Evolutionary conservation across 1,140 invertebrate species (phyloP).

Genomic region (Drosophila littoralis): DNA sequence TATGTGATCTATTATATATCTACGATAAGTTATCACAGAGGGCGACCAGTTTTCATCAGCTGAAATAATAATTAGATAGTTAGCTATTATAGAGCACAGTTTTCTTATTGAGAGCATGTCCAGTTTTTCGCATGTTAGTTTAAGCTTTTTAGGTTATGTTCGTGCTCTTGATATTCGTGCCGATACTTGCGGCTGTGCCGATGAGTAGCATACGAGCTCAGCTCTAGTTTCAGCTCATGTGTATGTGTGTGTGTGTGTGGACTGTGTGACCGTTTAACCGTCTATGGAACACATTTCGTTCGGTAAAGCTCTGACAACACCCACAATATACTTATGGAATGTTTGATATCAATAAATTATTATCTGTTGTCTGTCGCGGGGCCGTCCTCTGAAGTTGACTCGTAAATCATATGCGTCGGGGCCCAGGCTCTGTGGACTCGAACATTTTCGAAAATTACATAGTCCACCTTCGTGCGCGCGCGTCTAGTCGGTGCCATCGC

Average conservation of each 20-base stretch:
- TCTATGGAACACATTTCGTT: slow-evolving; percentile 10
- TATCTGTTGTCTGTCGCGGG: slow-evolving; percentile 64
- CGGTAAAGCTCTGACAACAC: slow-evolving; percentile 20
- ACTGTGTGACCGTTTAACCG: slow-evolving; percentile 15
- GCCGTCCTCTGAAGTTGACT: slow-evolving; percentile 43
- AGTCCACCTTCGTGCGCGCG: slow-evolving; percentile 7
- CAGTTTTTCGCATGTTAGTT: too few species aligned
- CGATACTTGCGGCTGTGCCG: not conserved
- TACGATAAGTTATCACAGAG: too few species aligned
- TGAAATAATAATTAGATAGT: too few species aligned
- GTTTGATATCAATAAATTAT: slow-evolving; percentile 78
- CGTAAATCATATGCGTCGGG: slow-evolving; percentile 70
- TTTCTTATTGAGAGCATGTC: too few species aligned
- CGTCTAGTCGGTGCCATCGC: slow-evolving; percentile 5
- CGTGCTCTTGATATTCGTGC: too few species aligned
- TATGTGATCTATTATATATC: too few species aligned
- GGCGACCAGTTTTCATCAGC: too few species aligned
- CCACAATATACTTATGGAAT: slow-evolving; percentile 50
- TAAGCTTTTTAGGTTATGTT: too few species aligned
- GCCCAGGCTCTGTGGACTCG: not conserved
- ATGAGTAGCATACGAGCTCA: not conserved
- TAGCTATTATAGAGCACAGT: too few species aligned
- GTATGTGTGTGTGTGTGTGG: slow-evolving; percentile 2
- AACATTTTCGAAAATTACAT: slow-evolving; percentile 53
- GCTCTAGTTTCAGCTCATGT: not conserved